Evolutionary conservation across 2,113 vertebrate genomes (phyloP).

Genomic region (Chaetops frenatus): DNA sequence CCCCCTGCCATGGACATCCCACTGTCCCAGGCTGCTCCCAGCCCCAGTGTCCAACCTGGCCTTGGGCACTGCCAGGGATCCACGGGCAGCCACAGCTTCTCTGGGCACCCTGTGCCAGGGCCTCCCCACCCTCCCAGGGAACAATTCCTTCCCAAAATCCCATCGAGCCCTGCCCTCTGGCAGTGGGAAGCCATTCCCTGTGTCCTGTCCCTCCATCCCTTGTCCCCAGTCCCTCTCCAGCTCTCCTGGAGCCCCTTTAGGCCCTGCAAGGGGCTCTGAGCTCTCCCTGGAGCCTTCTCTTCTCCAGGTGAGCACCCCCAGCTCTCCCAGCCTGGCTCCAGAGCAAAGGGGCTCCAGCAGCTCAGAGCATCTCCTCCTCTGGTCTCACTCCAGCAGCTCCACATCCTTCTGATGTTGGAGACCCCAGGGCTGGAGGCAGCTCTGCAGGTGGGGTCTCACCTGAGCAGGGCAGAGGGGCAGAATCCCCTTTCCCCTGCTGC

Average conservation of each 20-base stretch:
- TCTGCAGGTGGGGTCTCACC: neutral
- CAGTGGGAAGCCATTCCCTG: neutral
- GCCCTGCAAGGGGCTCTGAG: neutral
- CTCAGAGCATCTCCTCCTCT: neutral
- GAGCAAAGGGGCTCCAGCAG: neutral
- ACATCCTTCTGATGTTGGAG: fast-evolving
- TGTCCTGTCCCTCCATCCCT: neutral
- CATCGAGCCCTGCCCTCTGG: neutral
- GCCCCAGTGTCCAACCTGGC: neutral
- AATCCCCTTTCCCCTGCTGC: neutral
- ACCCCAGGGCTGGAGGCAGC: neutral
- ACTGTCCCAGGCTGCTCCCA: neutral
- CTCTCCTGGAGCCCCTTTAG: neutral
- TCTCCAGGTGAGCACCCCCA: neutral
- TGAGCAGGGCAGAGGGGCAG: neutral
- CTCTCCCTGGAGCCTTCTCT: neutral
- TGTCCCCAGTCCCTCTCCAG: neutral
- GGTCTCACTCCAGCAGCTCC: neutral
- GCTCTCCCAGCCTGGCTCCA: neutral
- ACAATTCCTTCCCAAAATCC: neutral
- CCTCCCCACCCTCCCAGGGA: neutral
- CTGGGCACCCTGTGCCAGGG: neutral
- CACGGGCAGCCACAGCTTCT: neutral
- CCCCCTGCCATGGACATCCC: neutral
- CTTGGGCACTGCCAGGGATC: neutral